A percentile compares a stretch with the other conserved stretches of the same genome.
These are phyloP conservation scores for Notolepis coatsorum DNA, from an alignment of 2,797 vertebrate species.

Conservation along the genomic window DNA sequence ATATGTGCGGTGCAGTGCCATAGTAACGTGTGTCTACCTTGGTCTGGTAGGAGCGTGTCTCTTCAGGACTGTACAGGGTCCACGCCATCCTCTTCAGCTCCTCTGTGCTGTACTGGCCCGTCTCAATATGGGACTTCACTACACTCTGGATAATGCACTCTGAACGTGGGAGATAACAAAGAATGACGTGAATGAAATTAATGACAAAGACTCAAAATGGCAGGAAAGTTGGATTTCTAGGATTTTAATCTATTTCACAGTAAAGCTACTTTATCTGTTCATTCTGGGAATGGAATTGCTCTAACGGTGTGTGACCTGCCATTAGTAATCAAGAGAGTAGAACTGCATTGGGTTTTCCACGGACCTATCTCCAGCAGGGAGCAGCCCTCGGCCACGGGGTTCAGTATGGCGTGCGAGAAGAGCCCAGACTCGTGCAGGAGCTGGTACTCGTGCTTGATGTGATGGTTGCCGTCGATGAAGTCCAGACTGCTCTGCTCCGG, in stretches of 20 bases:
- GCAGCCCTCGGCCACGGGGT: slow-evolving; percentile 75
- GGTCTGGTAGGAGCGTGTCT: slow-evolving; percentile 85
- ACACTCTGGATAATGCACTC: slow-evolving; percentile 89
- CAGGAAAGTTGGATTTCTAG: no score
- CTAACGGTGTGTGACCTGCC: background rate
- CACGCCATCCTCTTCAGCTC: slow-evolving; percentile 89
- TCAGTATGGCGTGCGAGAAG: slow-evolving; percentile 75
- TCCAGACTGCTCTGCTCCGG: slow-evolving; percentile 87
- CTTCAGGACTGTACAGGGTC: slow-evolving; percentile 87
- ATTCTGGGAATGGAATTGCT: no score
- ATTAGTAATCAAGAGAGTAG: background rate
- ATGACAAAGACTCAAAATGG: no score
- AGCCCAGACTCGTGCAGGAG: slow-evolving; percentile 85
- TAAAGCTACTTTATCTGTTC: no score
- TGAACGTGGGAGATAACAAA: slow-evolving; percentile 55
- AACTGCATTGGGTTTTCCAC: slow-evolving; percentile 16
- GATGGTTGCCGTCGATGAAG: slow-evolving; percentile 76
- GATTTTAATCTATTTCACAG: no score
- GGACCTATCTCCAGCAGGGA: slow-evolving; percentile 87
- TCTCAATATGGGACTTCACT: slow-evolving; percentile 91
- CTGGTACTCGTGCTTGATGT: slow-evolving; percentile 90
- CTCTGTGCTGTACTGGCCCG: slow-evolving; percentile 89
- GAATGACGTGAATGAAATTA: no score
- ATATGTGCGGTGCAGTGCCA: background rate
- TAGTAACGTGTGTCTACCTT: slow-evolving; percentile 75